These are phyloP conservation scores for Mechanitis messenoides DNA, from an alignment of 2,888 invertebrate species.

Conservation along the genomic window DNA sequence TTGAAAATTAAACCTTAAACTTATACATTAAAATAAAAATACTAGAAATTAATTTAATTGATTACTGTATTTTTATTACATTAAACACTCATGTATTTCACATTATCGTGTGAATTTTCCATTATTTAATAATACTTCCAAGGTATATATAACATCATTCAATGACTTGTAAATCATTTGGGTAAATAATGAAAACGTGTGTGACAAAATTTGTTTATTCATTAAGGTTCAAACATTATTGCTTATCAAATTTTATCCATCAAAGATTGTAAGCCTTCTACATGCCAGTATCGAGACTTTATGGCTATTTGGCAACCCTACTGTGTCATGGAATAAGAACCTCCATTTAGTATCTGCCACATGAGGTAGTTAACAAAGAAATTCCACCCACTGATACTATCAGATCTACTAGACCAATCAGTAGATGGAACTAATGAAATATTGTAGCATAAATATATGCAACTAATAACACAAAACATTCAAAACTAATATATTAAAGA, in stretches of 20 bases:
- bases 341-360: constrained; percentile 50
- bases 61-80: too few relatives aligned
- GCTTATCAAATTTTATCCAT: constrained; percentile 29
- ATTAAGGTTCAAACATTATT: constrained; percentile 32
- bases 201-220: constrained; percentile 33
- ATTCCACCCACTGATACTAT: not conserved
- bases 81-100: too few relatives aligned
- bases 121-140: too few relatives aligned
- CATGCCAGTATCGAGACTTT: constrained; percentile 18
- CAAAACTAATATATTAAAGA: too few relatives aligned
- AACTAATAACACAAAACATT: too few relatives aligned
- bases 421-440: too few relatives aligned
- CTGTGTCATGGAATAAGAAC: constrained; percentile 26
- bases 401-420: not conserved
- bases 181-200: constrained; percentile 15
- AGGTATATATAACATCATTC: too few relatives aligned
- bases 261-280: constrained; percentile 22
- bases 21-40: too few relatives aligned
- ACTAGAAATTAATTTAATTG: too few relatives aligned
- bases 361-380: constrained; percentile 57
- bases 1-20: too few relatives aligned
- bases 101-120: too few relatives aligned
- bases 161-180: not conserved
- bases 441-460: too few relatives aligned
- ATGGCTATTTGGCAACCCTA: constrained; percentile 23